Evolutionary conservation across 2,888 invertebrate species (phyloP).

Genomic region (Himalopsyche japonica): DNA sequence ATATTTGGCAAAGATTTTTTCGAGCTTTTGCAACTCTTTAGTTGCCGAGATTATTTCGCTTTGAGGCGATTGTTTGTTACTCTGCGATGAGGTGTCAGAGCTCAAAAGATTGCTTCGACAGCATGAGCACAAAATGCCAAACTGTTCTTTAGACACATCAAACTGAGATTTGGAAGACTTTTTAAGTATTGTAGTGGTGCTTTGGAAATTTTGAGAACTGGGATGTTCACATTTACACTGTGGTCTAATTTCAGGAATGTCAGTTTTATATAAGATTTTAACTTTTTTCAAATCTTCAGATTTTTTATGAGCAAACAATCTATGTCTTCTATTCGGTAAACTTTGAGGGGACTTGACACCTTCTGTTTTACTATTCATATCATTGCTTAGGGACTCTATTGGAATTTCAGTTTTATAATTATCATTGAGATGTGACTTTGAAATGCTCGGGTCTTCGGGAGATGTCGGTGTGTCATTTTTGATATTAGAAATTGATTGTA

Average conservation of each 20-base stretch:
- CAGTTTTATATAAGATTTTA: no score
- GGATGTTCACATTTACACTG: no score
- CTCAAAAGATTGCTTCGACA: slow-evolving; percentile 17
- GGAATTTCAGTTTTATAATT: neutral
- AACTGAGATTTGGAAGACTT: neutral
- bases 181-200: no score
- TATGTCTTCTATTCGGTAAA: no score
- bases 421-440: neutral
- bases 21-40: slow-evolving; percentile 15
- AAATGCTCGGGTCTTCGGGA: neutral
- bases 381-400: neutral
- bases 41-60: neutral
- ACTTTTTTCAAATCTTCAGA: no score
- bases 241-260: no score
- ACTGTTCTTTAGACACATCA: neutral
- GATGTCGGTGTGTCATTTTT: neutral
- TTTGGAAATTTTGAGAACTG: no score
- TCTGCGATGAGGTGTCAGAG: slow-evolving; percentile 3
- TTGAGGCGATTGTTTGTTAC: neutral
- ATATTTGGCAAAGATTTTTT: slow-evolving; percentile 25
- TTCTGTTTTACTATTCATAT: neutral
- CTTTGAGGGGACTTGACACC: neutral
- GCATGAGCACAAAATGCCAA: slow-evolving; percentile 10
- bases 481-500: neutral
- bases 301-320: no score